phyloP scores from a whole-genome alignment of 1,140 invertebrate species.

The Cardiocondyla obscurior region DNA sequence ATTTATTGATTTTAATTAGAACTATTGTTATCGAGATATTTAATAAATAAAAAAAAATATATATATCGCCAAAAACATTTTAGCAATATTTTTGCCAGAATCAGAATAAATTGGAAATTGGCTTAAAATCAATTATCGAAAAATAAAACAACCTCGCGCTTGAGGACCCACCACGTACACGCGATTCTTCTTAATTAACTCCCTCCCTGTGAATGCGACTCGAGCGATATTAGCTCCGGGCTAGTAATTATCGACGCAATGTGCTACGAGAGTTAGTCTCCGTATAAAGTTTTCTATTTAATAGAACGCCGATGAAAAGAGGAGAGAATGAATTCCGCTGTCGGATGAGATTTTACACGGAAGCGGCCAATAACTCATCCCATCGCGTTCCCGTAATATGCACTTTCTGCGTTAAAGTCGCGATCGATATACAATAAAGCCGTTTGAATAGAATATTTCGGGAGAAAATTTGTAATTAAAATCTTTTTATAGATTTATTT shows the following conservation, averaged over 20 bases:
- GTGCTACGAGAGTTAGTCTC: background rate
- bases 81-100: background rate
- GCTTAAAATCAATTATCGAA: background rate
- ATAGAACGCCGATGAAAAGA: constrained; percentile 1
- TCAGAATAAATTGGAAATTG: background rate
- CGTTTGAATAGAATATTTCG: background rate
- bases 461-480: background rate
- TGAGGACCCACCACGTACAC: background rate
- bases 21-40: background rate
- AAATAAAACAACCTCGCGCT: background rate
- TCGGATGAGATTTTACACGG: constrained; percentile 40
- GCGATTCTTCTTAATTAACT: constrained; percentile 29
- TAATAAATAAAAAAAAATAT: background rate
- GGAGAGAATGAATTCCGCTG: constrained; percentile 28
- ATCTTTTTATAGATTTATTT: background rate
- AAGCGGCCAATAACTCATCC: constrained; percentile 23
- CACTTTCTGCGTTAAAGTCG: constrained; percentile 21
- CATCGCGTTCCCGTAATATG: background rate
- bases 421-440: background rate
- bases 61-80: background rate
- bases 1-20: background rate
- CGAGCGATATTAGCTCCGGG: constrained; percentile 16
- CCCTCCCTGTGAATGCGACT: constrained; percentile 3
- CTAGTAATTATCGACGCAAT: constrained; percentile 25
- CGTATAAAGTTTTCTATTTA: constrained; percentile 36